Evolutionary conservation across 2,888 invertebrate species (phyloP).

Genomic region (Polydrusus cervinus): DNA sequence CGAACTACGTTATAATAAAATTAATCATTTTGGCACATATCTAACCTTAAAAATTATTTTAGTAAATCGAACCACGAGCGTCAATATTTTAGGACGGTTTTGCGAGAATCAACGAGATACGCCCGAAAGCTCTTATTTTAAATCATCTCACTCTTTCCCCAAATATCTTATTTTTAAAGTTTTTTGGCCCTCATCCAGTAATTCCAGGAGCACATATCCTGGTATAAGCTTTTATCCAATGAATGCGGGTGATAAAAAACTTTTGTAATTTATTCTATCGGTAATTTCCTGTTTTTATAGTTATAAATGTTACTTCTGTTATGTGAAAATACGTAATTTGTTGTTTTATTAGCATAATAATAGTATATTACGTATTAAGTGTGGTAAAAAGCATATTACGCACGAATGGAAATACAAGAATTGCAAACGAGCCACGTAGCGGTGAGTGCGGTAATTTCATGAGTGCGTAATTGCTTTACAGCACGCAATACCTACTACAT

Average conservation of each 20-base stretch:
- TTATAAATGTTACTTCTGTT: neutral
- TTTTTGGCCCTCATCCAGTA: conserved; percentile 38
- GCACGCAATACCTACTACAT: too few species aligned
- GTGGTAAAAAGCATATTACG: too few species aligned
- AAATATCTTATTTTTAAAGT: conserved; percentile 39
- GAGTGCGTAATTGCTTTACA: too few species aligned
- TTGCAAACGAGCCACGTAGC: too few species aligned
- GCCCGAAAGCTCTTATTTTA: conserved; percentile 33
- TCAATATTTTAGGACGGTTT: neutral
- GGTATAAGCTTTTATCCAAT: neutral
- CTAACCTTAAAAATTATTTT: neutral
- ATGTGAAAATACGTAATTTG: too few species aligned
- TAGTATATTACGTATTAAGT: too few species aligned
- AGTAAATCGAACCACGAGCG: neutral
- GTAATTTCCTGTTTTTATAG: neutral
- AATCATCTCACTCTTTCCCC: conserved; percentile 30
- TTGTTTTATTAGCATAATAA: too few species aligned
- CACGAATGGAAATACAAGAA: too few species aligned
- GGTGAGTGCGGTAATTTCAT: too few species aligned
- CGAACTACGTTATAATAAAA: neutral
- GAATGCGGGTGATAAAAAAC: neutral
- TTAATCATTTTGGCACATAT: neutral
- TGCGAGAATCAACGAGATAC: neutral
- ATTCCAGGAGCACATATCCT: conserved; percentile 14
- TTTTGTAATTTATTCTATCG: neutral